phyloP scores from a whole-genome alignment of 2,888 invertebrate genomes.

The Amphipoea oculea region DNA sequence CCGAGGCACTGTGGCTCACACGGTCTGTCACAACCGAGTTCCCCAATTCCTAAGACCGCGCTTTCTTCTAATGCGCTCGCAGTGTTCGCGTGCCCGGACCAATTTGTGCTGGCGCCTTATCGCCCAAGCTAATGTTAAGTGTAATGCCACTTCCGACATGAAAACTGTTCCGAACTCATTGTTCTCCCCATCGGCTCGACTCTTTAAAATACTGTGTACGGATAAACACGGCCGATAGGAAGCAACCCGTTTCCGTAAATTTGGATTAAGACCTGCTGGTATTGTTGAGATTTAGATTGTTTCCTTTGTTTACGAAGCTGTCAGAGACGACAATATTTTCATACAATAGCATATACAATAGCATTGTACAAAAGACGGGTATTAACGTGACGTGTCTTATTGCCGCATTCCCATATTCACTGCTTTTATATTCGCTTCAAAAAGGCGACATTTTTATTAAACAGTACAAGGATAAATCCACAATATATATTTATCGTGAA shows the following conservation, averaged over 20 bases:
- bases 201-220: conserved; percentile 77
- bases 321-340: conserved; percentile 34
- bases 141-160: conserved; percentile 89
- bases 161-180: conserved; percentile 85
- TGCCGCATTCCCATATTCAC: conserved; percentile 39
- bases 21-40: conserved; percentile 55
- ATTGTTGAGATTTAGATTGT: conserved; percentile 62
- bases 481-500: conserved; percentile 70
- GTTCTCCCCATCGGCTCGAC: conserved; percentile 73
- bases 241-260: conserved; percentile 74
- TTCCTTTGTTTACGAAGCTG: conserved; percentile 51
- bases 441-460: conserved; percentile 75
- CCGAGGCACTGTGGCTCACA: conserved; percentile 32
- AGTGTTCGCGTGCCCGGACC: conserved; percentile 83
- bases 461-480: conserved; percentile 74
- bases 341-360: conserved; percentile 24
- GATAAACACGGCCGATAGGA: conserved; percentile 71
- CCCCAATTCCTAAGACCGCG: conserved; percentile 66
- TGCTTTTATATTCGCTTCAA: conserved; percentile 61
- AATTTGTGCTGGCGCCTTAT: conserved; percentile 88
- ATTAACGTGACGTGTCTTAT: conserved; percentile 43
- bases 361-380: conserved; percentile 19
- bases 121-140: conserved; percentile 87
- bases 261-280: conserved; percentile 67
- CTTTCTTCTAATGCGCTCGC: conserved; percentile 75